These are phyloP conservation scores for Calliopsis andreniformis DNA, from an alignment of 1,140 invertebrate genomes.

Conservation along the genomic window DNA sequence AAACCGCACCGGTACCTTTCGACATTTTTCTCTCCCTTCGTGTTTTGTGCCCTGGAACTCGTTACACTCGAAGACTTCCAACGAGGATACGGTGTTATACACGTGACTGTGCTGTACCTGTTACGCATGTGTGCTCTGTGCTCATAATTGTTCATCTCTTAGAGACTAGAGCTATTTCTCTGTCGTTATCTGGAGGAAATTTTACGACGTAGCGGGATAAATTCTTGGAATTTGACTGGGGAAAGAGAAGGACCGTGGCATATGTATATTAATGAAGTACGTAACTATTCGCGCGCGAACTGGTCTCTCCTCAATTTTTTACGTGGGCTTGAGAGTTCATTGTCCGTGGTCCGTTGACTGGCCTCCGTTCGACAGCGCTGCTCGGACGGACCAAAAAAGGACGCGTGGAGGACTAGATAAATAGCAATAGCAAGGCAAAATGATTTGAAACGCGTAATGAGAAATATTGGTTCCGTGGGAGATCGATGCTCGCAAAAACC, in stretches of 20 bases:
- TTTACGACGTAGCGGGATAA: too few relatives aligned
- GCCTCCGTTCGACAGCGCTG: not conserved
- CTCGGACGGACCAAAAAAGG: constrained; percentile 22
- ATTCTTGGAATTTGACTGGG: too few relatives aligned
- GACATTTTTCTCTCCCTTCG: too few relatives aligned
- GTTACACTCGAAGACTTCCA: constrained; percentile 1
- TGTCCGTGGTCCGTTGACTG: constrained; percentile 5
- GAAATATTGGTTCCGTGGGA: not conserved
- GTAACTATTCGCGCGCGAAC: not conserved
- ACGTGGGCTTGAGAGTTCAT: constrained; percentile 32
- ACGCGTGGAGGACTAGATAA: constrained; percentile 7
- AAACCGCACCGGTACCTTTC: too few relatives aligned
- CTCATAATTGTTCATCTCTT: too few relatives aligned
- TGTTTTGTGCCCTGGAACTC: too few relatives aligned
- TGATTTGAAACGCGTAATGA: not conserved
- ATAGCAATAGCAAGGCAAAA: not conserved
- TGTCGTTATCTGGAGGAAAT: too few relatives aligned
- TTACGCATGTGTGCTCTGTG: too few relatives aligned
- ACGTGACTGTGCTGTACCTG: too few relatives aligned
- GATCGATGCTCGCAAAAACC: not conserved
- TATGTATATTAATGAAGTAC: not conserved
- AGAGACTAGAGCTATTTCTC: too few relatives aligned
- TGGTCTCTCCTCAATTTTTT: constrained; percentile 9
- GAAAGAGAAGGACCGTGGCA: too few relatives aligned
- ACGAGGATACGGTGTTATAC: not conserved